Percentiles rank a stretch among this genome's conserved stretches.
These are phyloP conservation scores for Momotus momota DNA, from an alignment of 2,797 vertebrate species.

Conservation along the genomic window DNA sequence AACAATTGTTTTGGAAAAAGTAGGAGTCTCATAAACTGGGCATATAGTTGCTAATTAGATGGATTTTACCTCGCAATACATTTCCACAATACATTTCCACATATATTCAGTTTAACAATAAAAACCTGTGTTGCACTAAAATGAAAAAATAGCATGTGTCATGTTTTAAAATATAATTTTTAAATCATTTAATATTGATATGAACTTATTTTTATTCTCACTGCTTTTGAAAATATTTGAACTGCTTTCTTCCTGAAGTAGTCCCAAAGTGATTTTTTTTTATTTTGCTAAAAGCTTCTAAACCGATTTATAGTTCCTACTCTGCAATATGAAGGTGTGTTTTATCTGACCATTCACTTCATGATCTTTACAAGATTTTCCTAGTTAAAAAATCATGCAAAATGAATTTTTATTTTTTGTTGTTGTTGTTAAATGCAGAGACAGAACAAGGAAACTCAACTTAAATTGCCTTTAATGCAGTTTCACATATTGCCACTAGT, in stretches of 20 bases:
- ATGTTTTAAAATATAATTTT: not conserved
- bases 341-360: not conserved
- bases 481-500: not conserved
- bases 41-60: not conserved
- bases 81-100: not conserved
- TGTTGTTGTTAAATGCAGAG: not conserved
- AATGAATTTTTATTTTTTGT: too few species aligned
- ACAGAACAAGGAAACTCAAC: not conserved
- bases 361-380: too few species aligned
- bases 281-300: not conserved
- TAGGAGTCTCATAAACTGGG: not conserved
- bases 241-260: not conserved
- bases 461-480: not conserved
- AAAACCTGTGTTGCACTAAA: not conserved
- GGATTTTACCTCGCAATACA: not conserved
- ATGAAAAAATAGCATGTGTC: not conserved
- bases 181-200: not conserved
- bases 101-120: not conserved
- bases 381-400: too few species aligned
- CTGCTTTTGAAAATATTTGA: not conserved
- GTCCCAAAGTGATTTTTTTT: fast-evolving
- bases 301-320: not conserved
- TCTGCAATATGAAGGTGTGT: not conserved
- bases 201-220: not conserved
- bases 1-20: not conserved